Percentiles rank a stretch among this genome's conserved stretches.
phyloP scores from a whole-genome alignment of 2,888 invertebrate species.

The Macaria notata region DNA sequence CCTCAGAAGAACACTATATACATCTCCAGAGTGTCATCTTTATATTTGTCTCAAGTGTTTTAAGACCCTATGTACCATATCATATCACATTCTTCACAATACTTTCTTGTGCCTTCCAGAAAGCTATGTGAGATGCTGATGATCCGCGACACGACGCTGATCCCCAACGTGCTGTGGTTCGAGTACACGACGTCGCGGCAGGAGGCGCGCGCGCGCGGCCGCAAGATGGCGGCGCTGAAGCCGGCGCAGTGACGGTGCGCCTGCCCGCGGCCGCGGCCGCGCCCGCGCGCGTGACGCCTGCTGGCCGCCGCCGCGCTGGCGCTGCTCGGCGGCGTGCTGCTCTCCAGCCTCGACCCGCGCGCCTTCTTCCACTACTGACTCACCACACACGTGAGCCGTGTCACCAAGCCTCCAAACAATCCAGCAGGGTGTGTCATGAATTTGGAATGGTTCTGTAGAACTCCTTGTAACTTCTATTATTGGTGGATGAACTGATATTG shows the following conservation, averaged over 20 bases:
- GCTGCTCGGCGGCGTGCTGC: slow-evolving; percentile 61
- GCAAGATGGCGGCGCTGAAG: slow-evolving; percentile 91
- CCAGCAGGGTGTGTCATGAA: too few relatives aligned
- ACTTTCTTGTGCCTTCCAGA: slow-evolving; percentile 76
- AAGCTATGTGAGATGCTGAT: slow-evolving; percentile 92
- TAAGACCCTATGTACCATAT: too few relatives aligned
- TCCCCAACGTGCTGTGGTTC: slow-evolving; percentile 96
- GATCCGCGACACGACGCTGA: slow-evolving; percentile 93
- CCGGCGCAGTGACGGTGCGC: slow-evolving; percentile 89
- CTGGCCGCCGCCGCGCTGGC: slow-evolving; percentile 64
- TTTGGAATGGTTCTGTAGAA: too few relatives aligned
- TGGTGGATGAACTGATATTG: too few relatives aligned
- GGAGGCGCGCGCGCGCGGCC: slow-evolving; percentile 90
- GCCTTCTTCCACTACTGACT: slow-evolving; percentile 43
- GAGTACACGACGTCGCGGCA: slow-evolving; percentile 94
- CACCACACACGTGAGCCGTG: neutral
- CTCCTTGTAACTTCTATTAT: too few relatives aligned
- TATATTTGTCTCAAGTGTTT: too few relatives aligned
- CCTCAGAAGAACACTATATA: too few relatives aligned
- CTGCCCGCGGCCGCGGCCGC: slow-evolving; percentile 51
- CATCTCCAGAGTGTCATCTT: too few relatives aligned
- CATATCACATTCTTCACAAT: too few relatives aligned
- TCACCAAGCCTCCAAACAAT: neutral
- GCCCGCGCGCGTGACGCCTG: slow-evolving; percentile 76
- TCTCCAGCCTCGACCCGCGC: slow-evolving; percentile 49